Evolutionary conservation across 2,888 invertebrate genomes (phyloP), one percentile per base, ranked within the genome.

Genomic region (Ctena decussata): DNA sequence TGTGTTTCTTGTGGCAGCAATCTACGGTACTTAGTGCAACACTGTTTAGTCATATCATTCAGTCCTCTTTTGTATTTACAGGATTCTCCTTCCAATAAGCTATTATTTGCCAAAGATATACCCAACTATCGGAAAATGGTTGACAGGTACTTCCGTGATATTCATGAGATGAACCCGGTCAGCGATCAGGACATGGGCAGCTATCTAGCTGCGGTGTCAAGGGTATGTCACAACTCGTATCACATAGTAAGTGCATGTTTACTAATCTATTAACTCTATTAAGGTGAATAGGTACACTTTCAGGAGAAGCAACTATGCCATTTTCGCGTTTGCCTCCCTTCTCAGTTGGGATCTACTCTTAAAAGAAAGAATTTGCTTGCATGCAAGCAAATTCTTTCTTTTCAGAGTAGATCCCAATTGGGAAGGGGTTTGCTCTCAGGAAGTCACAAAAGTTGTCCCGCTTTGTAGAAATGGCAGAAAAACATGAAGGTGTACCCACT

Each of bases 171-270:
- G 98, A 98, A 98, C 93, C 98, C 99, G 91, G 98, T 99, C 96
- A 98, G 98, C 91, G 99, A 99, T 96, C 99, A 99, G 96, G 99
- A 99, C 96, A 99, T 99, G 99, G 99, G 98, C 96, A 98, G 98
- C 79, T 98, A 99, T 98, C 97, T 99, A 94, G 98, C 98, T 90
- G 99, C 99, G 96, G 99, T 99, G 96, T 99, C 99, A 92, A 97
- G 98, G 97, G 95, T 95, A 87, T 87, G 99, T 83, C 88, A 88
- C 74, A 85, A 88, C 79, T 86, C 85, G 82, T 88, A 88, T 75
- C 86, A 84, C 88, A 84, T 96, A 72, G 85, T 86, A 76, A 86
- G 79, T 74, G 82, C 82, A 87, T 71, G 78, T 46, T 80, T 71
- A 69, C 77, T 77, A 71, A 65, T 72, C 75, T 70, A n/a, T 32